Evolutionary conservation across 1,140 invertebrate species (phyloP).

Genomic region (Aleiodes sp.): DNA sequence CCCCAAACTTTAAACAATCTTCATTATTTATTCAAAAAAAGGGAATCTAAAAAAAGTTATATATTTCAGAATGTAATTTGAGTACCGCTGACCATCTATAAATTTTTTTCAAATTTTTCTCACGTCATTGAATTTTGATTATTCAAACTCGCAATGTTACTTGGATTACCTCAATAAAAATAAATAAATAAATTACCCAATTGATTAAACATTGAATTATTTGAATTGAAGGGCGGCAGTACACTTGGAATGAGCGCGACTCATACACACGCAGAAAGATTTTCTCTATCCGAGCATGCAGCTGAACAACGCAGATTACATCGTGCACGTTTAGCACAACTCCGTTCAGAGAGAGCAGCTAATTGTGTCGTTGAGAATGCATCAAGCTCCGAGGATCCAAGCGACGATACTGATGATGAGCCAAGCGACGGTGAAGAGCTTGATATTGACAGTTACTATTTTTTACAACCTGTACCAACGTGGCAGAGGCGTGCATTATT

Average conservation of each 20-base stretch:
- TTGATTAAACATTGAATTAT: slow-evolving; percentile 1
- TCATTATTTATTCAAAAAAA: too few species aligned
- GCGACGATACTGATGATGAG: slow-evolving; percentile 84
- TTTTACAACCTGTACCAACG: slow-evolving; percentile 91
- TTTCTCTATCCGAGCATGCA: slow-evolving; percentile 84
- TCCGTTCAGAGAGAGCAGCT: slow-evolving; percentile 73
- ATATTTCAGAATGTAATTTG: too few species aligned
- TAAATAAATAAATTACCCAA: background rate
- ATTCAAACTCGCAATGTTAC: too few species aligned
- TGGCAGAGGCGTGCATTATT: slow-evolving; percentile 87
- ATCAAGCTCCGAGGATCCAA: slow-evolving; percentile 68
- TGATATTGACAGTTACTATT: slow-evolving; percentile 93
- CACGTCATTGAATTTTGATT: too few species aligned
- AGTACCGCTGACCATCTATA: too few species aligned
- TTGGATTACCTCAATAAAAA: too few species aligned
- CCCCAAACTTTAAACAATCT: too few species aligned
- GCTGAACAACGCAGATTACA: slow-evolving; percentile 87
- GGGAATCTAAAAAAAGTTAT: too few species aligned
- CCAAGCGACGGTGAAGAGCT: slow-evolving; percentile 84
- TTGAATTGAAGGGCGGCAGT: slow-evolving; percentile 79
- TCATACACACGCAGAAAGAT: slow-evolving; percentile 82
- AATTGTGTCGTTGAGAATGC: slow-evolving; percentile 58
- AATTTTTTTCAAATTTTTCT: too few species aligned
- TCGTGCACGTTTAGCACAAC: slow-evolving; percentile 80
- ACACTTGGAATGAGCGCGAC: slow-evolving; percentile 94